Evolutionary conservation across 1,140 invertebrate species (phyloP), one percentile per base, ranked within the genome.

Genomic region (Kradibia gibbosae): DNA sequence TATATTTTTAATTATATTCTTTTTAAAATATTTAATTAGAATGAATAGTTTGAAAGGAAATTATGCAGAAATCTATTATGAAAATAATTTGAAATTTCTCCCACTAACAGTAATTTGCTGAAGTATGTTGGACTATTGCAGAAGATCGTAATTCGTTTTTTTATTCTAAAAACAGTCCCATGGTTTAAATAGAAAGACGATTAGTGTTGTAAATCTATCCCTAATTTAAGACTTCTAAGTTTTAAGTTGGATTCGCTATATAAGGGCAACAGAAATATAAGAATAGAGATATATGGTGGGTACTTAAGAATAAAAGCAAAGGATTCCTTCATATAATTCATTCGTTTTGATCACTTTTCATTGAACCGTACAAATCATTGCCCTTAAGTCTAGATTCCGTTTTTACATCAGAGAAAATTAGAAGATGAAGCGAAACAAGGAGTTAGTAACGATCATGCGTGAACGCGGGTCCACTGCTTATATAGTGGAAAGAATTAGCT

Each of bases 401-500:
- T 13, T 60, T 31, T n/a, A 22, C 25, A 60, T 60, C 57, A 2
- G 34, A 39, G 22, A 39, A 67, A 67, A 39, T 17, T 4, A 67
- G 34, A 39, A 39, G 10, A 25, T 7, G 22, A 67, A 25, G 22
- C 1, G 22, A 67, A 36, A 10, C 28, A 65, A 36, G 15, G 36
- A 4, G 42, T 15, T 28, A 13, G 39, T 42, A 25, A 71, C 10
- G 25, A 13, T 7, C 25, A 60, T 15, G 25, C 57, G 25, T 28
- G 4, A 8, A 48, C 67, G 22, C 22, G 22, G 36, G 11, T 42
- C 25, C n/a, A 25, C 72, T 57, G 20, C 50, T 17, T 34, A 39
- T 13, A n/a, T 5, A 36, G 36, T 42, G 48, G 53, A 39, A 76
- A 62, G 34, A 62, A 76, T 76, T 76, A 76, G 28, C 55, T 28